Evolutionary conservation across 2,797 vertebrate genomes (phyloP), one percentile per base, ranked within the genome.

Genomic region (Scleropages formosus): DNA sequence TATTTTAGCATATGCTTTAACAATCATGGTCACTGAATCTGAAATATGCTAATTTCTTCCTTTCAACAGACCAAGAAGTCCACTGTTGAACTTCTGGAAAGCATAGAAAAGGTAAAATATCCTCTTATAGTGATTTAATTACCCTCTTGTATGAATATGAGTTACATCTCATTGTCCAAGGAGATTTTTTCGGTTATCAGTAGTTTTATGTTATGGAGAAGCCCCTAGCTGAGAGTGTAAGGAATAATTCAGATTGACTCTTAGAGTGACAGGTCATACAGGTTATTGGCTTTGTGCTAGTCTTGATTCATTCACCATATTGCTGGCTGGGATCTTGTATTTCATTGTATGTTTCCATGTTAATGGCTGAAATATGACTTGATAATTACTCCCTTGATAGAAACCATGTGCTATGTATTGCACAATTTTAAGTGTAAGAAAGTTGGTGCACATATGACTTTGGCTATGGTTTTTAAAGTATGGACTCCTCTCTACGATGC

Each of bases 41-140:
- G 18, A 77, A 82, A 76, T 75, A 66, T 83, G 24, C 20, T n/a
- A 84, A 78, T 88, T 68, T 85, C 3, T n/a, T 74, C 65, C 81
- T 84, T 4, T 78, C 86, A 89, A 80, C 93, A 99, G 97, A 85
- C 93, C 79, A 98, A 98, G 84, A 94, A 93, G 79, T 96, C 97
- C 77, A 99, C 96, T 75, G 92, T 98, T 82, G 96, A 98, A 83
- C 85, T 98, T 80, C 87, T 99, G 90, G 97, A 99, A 91, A 95
- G 92, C 88, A 92, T 99, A 81, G 96, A 99, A 87, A 98, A 98
- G 96, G 98, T 98, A 95, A 74, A 82, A 82, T 66, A 72, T 85
- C 87, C 81, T 26, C 0, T 64, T 68, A 44, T 22, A 60, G 13
- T 39, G 31, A 39, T 31, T 39, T 39, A 39, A n/a, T n/a, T n/a